A percentile compares a stretch with the other conserved stretches of the same genome.
These are phyloP conservation scores for Schizopygopsis pylzovi DNA, from an alignment of 2,797 vertebrate species.

Conservation along the genomic window DNA sequence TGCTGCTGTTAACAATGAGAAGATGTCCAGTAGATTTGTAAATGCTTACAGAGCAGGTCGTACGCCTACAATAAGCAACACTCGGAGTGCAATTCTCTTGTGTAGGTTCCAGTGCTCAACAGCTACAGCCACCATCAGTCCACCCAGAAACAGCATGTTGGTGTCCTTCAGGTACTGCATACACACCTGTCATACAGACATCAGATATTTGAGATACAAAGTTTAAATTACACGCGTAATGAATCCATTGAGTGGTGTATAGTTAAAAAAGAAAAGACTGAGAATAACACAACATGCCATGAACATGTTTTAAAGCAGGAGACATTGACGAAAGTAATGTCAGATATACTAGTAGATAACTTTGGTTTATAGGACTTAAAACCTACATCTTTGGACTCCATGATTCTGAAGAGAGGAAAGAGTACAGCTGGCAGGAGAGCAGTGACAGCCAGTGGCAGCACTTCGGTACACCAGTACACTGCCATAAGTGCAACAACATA, in stretches of 20 bases:
- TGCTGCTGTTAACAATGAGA: neutral
- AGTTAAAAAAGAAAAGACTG: neutral
- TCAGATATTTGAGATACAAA: neutral
- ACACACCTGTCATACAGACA: constrained; percentile 82
- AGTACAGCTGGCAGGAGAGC: constrained; percentile 87
- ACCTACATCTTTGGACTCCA: constrained; percentile 86
- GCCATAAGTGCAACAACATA: constrained; percentile 92
- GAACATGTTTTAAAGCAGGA: neutral
- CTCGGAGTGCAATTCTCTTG: constrained; percentile 89
- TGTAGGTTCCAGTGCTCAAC: constrained; percentile 95
- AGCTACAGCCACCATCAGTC: constrained; percentile 89
- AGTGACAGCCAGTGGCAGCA: constrained; percentile 89
- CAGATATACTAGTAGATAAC: neutral
- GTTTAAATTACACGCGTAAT: neutral
- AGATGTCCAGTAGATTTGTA: neutral
- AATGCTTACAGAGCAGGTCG: constrained; percentile 88
- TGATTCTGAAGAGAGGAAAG: constrained; percentile 89
- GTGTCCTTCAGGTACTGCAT: constrained; percentile 96
- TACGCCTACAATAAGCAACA: constrained; percentile 87
- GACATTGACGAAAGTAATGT: neutral
- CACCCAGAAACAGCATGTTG: constrained; percentile 94
- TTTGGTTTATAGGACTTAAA: neutral
- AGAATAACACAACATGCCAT: neutral
- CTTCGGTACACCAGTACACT: constrained; percentile 93
- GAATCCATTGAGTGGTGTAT: neutral